Conservation (phyloP, 2,113 vertebrate species). For the Chloebia gouldiae region DNA sequence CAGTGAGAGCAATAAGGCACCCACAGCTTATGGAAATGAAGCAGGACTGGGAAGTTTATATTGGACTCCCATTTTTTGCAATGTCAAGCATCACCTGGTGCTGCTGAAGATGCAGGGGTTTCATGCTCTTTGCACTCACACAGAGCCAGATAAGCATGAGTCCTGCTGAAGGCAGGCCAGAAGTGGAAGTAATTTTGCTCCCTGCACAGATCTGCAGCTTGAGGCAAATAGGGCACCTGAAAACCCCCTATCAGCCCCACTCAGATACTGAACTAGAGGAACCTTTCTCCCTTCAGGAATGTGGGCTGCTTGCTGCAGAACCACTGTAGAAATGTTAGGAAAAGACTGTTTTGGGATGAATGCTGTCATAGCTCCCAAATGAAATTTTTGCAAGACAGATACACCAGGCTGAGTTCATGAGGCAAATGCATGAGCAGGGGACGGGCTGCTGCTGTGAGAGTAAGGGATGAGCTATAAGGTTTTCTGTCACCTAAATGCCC, state of each 20-base stretch:
- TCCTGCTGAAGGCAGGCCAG: fast-evolving
- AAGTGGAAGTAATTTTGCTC: background rate
- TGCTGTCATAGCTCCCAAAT: background rate
- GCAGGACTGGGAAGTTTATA: background rate
- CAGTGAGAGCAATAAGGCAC: background rate
- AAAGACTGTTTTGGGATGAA: background rate
- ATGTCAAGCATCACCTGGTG: background rate
- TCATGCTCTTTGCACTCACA: fast-evolving
- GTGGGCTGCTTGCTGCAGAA: background rate
- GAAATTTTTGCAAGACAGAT: background rate
- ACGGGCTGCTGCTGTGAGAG: background rate
- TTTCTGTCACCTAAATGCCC: background rate
- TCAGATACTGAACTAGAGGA: background rate
- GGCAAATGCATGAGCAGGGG: background rate
- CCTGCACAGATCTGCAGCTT: background rate
- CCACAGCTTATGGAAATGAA: background rate
- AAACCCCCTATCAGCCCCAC: background rate
- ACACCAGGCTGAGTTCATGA: background rate
- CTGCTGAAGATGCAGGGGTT: background rate
- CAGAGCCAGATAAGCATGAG: background rate
- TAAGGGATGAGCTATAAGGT: background rate
- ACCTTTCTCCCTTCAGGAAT: background rate
- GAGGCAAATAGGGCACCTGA: background rate
- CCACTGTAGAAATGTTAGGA: background rate
- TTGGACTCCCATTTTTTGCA: background rate